Evolutionary conservation across 2,888 invertebrate genomes (phyloP).

Genomic region (Drosophila infuscata): DNA sequence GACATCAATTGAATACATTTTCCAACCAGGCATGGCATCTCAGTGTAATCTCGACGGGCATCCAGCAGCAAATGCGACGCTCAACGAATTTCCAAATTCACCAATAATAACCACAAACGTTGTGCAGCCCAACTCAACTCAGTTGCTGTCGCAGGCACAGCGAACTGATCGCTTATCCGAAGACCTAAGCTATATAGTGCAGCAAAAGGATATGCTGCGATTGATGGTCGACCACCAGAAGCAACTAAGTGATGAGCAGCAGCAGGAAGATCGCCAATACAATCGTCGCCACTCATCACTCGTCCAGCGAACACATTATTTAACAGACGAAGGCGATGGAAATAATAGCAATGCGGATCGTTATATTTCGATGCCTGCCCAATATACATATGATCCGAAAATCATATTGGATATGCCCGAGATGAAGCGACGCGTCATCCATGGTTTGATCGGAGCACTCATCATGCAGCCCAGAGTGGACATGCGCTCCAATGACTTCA

Average conservation of each 20-base stretch:
- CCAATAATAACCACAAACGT: not conserved
- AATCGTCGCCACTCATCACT: not conserved
- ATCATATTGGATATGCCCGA: conserved; percentile 30
- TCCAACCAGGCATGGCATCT: not conserved
- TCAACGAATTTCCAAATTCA: not conserved
- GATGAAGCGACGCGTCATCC: conserved; percentile 47
- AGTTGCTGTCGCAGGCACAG: not conserved
- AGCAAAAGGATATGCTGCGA: conserved; percentile 42
- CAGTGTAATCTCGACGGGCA: conserved; percentile 1
- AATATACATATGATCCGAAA: conserved; percentile 47
- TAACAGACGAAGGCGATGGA: too few species aligned
- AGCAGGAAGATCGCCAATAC: conserved; percentile 1
- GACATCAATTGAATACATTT: conserved; percentile 25
- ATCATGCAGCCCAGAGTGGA: conserved; percentile 60
- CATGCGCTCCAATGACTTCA: conserved; percentile 46
- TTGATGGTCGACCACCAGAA: conserved; percentile 56
- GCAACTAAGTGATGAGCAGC: conserved; percentile 31
- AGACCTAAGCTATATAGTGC: conserved; percentile 38
- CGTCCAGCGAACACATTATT: too few species aligned
- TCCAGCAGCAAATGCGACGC: not conserved
- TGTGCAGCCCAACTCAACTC: not conserved
- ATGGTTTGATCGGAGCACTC: conserved; percentile 61
- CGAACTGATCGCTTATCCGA: conserved; percentile 8
- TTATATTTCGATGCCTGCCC: conserved; percentile 45
- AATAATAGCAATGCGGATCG: not conserved